Conservation (phyloP, 2,797 vertebrate genomes). For the Dryobates pubescens region DNA sequence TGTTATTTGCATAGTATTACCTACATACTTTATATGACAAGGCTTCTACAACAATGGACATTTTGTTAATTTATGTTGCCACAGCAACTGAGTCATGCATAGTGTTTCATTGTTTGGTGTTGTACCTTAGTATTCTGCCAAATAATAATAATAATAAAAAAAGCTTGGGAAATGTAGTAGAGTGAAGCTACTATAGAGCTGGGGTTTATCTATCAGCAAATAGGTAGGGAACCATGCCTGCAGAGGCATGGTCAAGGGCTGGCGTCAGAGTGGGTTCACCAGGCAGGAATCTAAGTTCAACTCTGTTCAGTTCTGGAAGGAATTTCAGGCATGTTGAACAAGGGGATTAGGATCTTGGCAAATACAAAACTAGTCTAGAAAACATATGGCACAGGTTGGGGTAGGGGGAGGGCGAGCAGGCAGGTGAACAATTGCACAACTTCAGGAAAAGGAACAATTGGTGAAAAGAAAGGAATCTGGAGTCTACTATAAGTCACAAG, state of each 20-base stretch:
- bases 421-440: not conserved
- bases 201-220: not conserved
- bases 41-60: constrained; percentile 11
- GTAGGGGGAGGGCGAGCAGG: too few species aligned
- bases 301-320: not conserved
- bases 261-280: not conserved
- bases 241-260: not conserved
- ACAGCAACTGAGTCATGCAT: constrained; percentile 38
- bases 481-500: not conserved
- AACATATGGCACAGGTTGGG: not conserved
- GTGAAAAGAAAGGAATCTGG: not conserved
- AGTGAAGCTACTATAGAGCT: not conserved
- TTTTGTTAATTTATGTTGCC: constrained; percentile 46
- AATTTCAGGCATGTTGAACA: not conserved
- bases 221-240: rapidly evolving
- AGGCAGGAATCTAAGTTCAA: not conserved
- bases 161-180: not conserved
- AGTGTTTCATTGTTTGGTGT: constrained; percentile 5
- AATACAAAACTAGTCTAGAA: not conserved
- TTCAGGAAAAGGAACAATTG: not conserved
- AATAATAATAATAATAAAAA: not conserved
- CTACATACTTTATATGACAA: not conserved
- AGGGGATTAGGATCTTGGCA: not conserved
- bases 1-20: not conserved
- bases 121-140: not conserved